Percentiles rank a stretch among this genome's conserved stretches.
Evolutionary conservation across 2,113 vertebrate genomes (phyloP).

Genomic region (Thamnophis sirtalis): DNA sequence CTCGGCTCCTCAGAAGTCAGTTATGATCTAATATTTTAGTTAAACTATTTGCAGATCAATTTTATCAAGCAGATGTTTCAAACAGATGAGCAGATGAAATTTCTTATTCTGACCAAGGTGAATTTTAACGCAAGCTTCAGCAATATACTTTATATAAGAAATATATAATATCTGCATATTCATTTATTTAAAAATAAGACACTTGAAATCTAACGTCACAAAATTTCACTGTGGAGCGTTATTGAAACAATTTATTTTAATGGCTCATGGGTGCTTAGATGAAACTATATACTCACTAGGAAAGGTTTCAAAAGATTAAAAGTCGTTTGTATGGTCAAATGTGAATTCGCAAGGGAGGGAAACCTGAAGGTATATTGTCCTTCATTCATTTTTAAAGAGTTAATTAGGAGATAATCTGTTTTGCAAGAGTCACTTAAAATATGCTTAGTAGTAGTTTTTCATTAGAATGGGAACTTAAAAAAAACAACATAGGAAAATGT

Average conservation of each 20-base stretch:
- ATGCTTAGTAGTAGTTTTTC: neutral
- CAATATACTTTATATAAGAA: neutral
- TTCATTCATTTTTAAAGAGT: neutral
- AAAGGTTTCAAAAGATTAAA: neutral
- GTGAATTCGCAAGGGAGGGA: neutral
- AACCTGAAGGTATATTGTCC: neutral
- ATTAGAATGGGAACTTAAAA: neutral
- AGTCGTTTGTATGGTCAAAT: neutral
- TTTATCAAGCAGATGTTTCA: neutral
- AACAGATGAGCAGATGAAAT: neutral
- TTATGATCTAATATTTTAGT: conserved; percentile 3
- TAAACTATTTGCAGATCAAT: neutral
- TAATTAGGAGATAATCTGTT: neutral
- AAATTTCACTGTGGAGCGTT: neutral
- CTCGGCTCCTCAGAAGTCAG: too few species aligned
- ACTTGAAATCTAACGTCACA: neutral
- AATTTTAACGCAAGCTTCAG: neutral
- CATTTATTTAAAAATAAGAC: neutral
- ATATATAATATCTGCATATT: neutral
- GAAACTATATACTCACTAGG: neutral
- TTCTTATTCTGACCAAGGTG: neutral
- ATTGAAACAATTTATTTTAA: neutral
- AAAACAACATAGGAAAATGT: neutral
- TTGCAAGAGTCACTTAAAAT: neutral
- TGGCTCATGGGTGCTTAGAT: neutral